Conservation (phyloP, 2,113 vertebrate species). For the Labeo rohita region DNA sequence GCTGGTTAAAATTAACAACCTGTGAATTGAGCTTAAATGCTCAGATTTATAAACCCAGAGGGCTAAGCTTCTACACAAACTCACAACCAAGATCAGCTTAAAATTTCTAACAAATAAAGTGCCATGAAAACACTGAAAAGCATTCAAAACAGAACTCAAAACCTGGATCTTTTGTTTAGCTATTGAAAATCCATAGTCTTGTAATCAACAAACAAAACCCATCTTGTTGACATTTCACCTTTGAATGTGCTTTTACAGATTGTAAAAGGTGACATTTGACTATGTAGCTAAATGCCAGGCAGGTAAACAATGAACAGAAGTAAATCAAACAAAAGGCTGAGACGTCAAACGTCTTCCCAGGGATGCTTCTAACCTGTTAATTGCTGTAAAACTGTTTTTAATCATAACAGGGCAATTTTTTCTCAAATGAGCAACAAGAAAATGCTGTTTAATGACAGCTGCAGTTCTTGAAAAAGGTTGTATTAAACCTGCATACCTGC, state of each 20-base stretch:
- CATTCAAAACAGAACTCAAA: neutral
- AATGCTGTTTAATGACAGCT: neutral
- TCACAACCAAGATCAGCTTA: neutral
- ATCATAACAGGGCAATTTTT: neutral
- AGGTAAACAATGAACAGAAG: neutral
- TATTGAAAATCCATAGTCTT: neutral
- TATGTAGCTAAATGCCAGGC: neutral
- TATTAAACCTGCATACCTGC: neutral
- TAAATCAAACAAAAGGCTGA: slow-evolving; percentile 4
- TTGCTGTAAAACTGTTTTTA: neutral
- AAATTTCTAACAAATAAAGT: neutral
- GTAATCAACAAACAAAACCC: neutral
- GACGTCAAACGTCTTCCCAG: neutral
- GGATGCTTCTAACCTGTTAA: neutral
- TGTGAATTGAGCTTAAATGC: neutral
- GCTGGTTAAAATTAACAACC: neutral
- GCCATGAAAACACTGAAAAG: neutral
- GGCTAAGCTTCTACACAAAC: neutral
- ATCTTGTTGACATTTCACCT: neutral
- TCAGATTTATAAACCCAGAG: neutral
- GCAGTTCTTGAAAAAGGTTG: neutral
- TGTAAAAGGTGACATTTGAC: neutral
- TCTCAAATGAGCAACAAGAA: neutral
- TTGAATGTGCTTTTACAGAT: neutral
- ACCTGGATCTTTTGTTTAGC: neutral